Percentiles rank a stretch among this genome's conserved stretches.
Evolutionary conservation across 2,888 invertebrate species (phyloP).

Genomic region (Salticus scenicus): DNA sequence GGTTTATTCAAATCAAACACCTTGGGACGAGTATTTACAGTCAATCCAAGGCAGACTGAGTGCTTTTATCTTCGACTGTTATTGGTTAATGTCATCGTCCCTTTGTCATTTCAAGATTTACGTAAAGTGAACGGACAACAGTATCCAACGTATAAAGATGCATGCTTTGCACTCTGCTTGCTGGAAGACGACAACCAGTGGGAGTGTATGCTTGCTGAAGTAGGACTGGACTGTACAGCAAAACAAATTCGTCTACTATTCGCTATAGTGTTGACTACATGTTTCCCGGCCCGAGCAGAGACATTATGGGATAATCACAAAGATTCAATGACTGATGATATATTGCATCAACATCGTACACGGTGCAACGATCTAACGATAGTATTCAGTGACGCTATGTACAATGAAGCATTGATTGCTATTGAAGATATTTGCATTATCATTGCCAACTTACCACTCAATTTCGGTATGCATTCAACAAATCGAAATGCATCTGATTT

Average conservation of each 20-base stretch:
- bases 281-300: slow-evolving; percentile 20
- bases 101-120: too few relatives aligned
- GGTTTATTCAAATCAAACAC: slow-evolving; percentile 21
- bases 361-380: slow-evolving; percentile 22
- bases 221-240: slow-evolving; percentile 36
- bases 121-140: too few relatives aligned
- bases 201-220: slow-evolving; percentile 42
- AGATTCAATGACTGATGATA: slow-evolving; percentile 9
- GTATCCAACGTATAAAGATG: slow-evolving; percentile 37
- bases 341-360: slow-evolving; percentile 19
- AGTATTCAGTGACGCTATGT: slow-evolving; percentile 22
- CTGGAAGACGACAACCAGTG: slow-evolving; percentile 45
- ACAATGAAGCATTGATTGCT: slow-evolving; percentile 32
- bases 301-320: not conserved
- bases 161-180: slow-evolving; percentile 36
- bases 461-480: too few relatives aligned
- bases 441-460: slow-evolving; percentile 22
- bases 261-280: slow-evolving; percentile 41
- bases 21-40: slow-evolving; percentile 23
- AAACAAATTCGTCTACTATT: slow-evolving; percentile 37
- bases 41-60: slow-evolving; percentile 31
- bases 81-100: slow-evolving; percentile 26
- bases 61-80: slow-evolving; percentile 29
- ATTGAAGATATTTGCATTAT: slow-evolving; percentile 27
- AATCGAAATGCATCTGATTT: too few relatives aligned